phyloP scores from a whole-genome alignment of 2,113 vertebrate species.

The Channa argus region DNA sequence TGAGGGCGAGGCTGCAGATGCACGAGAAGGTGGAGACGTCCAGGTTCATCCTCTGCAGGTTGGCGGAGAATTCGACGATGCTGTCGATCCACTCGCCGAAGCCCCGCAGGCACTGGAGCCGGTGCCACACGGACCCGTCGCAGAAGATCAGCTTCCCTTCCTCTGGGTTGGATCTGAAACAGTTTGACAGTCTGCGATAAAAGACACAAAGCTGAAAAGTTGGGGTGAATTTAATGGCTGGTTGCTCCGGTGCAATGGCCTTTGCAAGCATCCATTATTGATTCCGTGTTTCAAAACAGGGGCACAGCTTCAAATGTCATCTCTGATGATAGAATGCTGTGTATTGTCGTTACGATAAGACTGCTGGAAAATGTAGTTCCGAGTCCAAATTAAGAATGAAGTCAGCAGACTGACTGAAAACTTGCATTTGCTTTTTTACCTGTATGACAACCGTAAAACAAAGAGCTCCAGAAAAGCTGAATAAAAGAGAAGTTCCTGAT shows the following conservation, averaged over 20 bases:
- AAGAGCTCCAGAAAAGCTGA: slow-evolving; percentile 98
- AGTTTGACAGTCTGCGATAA: not conserved
- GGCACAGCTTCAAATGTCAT: not conserved
- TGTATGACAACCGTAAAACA: slow-evolving; percentile 93
- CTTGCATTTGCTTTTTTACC: slow-evolving; percentile 76
- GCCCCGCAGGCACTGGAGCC: slow-evolving; percentile 94
- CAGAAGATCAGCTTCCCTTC: slow-evolving; percentile 98
- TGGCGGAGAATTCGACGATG: slow-evolving; percentile 95
- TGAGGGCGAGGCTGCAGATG: slow-evolving; percentile 94
- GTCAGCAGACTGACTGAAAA: too few relatives aligned
- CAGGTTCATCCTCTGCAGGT: slow-evolving; percentile 95
- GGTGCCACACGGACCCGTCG: slow-evolving; percentile 94
- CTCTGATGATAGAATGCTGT: too few relatives aligned
- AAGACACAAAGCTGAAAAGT: not conserved
- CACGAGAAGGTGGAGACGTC: slow-evolving; percentile 96
- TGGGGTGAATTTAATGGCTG: not conserved
- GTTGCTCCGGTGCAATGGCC: not conserved
- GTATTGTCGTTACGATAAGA: too few relatives aligned
- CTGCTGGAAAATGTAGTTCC: too few relatives aligned
- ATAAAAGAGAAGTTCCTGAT: slow-evolving; percentile 97
- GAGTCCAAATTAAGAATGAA: too few relatives aligned
- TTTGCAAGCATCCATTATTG: not conserved
- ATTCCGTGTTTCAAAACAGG: not conserved
- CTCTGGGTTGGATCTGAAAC: slow-evolving; percentile 90
- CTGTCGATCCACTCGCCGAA: slow-evolving; percentile 99